A percentile compares a stretch with the other conserved stretches of the same genome.
Conservation (phyloP, 2,888 invertebrate genomes). For the Leptinotarsa rubiginosa region DNA sequence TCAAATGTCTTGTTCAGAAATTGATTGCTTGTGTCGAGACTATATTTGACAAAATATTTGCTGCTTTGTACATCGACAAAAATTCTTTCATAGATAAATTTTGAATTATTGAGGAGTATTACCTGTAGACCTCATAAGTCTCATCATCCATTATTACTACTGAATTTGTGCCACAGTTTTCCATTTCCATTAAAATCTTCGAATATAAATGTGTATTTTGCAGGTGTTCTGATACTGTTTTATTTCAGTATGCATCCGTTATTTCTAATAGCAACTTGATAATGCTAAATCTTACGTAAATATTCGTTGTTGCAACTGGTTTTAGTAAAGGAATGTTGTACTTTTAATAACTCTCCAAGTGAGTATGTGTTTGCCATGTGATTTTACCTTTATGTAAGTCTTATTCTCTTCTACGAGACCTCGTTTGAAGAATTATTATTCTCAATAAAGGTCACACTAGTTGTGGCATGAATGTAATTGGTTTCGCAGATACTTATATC, state of each 20-base stretch:
- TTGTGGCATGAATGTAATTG: neutral
- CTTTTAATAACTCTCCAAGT: conserved; percentile 16
- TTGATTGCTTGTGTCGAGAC: no score
- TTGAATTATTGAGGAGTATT: no score
- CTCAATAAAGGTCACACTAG: conserved; percentile 20
- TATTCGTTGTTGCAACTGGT: conserved; percentile 28
- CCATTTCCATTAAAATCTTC: no score
- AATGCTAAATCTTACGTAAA: conserved; percentile 27
- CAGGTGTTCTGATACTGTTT: no score
- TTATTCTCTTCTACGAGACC: conserved; percentile 11
- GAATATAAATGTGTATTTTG: no score
- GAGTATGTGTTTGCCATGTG: conserved; percentile 30
- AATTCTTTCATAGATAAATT: no score
- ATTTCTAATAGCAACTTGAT: neutral
- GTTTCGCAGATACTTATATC: conserved; percentile 13
- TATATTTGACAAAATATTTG: no score
- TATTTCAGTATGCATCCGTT: neutral
- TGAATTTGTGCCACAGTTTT: no score
- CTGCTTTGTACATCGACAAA: no score
- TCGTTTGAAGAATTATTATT: conserved; percentile 7
- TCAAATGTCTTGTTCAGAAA: no score
- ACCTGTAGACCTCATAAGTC: no score
- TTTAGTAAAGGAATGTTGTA: conserved; percentile 25
- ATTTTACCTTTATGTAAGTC: conserved; percentile 29
- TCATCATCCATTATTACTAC: no score